Evolutionary conservation across 1,140 invertebrate genomes (phyloP).

Genomic region (Monochamus saltuarius): DNA sequence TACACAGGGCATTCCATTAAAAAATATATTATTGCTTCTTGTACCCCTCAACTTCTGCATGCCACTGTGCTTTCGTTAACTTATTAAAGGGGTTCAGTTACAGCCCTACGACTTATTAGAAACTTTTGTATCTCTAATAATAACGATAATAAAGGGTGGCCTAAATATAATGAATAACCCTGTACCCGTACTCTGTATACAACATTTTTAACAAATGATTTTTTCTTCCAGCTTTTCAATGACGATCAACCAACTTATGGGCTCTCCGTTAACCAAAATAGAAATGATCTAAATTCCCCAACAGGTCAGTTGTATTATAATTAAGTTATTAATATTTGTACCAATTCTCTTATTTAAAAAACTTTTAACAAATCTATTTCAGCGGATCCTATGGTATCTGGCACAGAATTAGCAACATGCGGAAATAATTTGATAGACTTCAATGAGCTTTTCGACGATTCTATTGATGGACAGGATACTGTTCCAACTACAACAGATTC

Average conservation of each 20-base stretch:
- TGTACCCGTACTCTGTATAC: conserved; percentile 2
- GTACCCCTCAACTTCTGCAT: too few species aligned
- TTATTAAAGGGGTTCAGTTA: too few species aligned
- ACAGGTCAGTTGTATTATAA: neutral
- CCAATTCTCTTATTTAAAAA: too few species aligned
- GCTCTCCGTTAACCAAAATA: conserved; percentile 20
- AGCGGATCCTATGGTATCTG: conserved; percentile 10
- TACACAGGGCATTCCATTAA: too few species aligned
- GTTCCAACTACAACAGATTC: neutral
- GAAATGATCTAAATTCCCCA: conserved; percentile 17
- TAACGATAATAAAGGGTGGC: too few species aligned
- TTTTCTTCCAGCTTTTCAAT: conserved; percentile 5
- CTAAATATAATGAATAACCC: too few species aligned
- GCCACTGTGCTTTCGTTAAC: too few species aligned
- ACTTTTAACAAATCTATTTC: neutral
- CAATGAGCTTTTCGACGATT: conserved; percentile 9
- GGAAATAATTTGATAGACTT: conserved; percentile 9
- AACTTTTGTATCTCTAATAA: too few species aligned
- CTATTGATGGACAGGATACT: conserved; percentile 6
- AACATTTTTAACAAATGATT: neutral
- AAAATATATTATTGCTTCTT: too few species aligned
- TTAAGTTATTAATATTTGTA: too few species aligned
- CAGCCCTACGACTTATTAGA: too few species aligned
- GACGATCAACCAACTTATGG: conserved; percentile 12
- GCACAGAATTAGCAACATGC: conserved; percentile 3